Conservation (phyloP, 2,888 invertebrate species). For the Blastobasis lacticolella region DNA sequence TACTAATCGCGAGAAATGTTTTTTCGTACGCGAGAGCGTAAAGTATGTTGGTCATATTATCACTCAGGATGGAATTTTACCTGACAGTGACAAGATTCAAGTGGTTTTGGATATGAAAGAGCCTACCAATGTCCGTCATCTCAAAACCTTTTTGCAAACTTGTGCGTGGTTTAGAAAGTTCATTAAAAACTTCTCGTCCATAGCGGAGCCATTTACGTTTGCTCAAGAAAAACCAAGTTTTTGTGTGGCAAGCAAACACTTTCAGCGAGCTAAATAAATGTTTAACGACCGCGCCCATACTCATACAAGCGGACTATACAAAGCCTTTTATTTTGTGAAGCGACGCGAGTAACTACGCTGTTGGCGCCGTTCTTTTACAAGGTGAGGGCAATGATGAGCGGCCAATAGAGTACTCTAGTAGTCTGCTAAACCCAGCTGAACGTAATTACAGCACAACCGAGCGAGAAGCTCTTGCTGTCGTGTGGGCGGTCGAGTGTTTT, state of each 20-base stretch:
- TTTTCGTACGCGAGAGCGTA: slow-evolving; percentile 9
- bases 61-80: slow-evolving; percentile 11
- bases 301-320: slow-evolving; percentile 19
- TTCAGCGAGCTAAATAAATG: slow-evolving; percentile 14
- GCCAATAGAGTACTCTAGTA: slow-evolving; percentile 21
- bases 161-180: slow-evolving; percentile 32
- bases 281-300: slow-evolving; percentile 18
- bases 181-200: slow-evolving; percentile 17
- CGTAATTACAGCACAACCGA: too few relatives aligned
- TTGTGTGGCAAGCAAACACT: slow-evolving; percentile 19
- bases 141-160: slow-evolving; percentile 18
- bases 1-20: slow-evolving; percentile 1
- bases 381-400: slow-evolving; percentile 17
- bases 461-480: slow-evolving; percentile 27
- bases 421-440: slow-evolving; percentile 17
- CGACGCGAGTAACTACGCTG: slow-evolving; percentile 26
- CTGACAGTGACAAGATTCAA: slow-evolving; percentile 13
- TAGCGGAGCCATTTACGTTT: slow-evolving; percentile 24
- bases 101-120: slow-evolving; percentile 14
- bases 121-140: slow-evolving; percentile 13
- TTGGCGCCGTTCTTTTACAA: slow-evolving; percentile 23
- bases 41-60: slow-evolving; percentile 17
- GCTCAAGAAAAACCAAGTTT: slow-evolving; percentile 22
- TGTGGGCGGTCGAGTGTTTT: slow-evolving; percentile 19
- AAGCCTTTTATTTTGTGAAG: slow-evolving; percentile 26